Evolutionary conservation across 2,113 vertebrate species (phyloP), one percentile per base, ranked within the genome.

Genomic region (Centropus unirufus): DNA sequence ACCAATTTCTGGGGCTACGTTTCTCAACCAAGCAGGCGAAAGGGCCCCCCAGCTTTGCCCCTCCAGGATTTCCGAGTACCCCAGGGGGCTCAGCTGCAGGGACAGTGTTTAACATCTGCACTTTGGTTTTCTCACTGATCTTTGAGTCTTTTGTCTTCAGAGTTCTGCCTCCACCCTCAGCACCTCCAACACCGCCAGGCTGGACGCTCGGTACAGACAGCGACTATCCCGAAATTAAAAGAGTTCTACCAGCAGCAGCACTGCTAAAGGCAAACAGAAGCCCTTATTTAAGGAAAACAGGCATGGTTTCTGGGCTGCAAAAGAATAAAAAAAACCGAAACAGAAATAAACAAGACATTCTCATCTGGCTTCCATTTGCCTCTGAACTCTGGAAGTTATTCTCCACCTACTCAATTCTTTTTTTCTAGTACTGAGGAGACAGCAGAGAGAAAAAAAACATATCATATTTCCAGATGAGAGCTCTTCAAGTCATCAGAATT

Each of bases 321-420:
- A 83, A 67, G 4, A 73, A 27, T 5, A 8, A 11, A 47, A 47
- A 44, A 44, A 44, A 44, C 21, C 20, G 21, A 47, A 47, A 21
- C 18, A 47, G 21, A 47, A 47, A 19, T 21, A 39, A 51, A 9
- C 7, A 66, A 66, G 18, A 77, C 88, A 49, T 9, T 27, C 61
- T 84, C 74, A 87, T 85, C 78, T 87, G 90, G 74, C 20, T 91
- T 91, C 67, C 72, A 91, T 89, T 87, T 90, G 32, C 40, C 58
- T 89, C 36, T 76, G 54, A 91, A 82, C 51, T 80, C 66, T 72
- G 63, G 29, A 91, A 87, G 42, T 79, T 77, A 79, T 47, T 80
- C 46, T 85, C 90, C 74, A 93, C 89, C 89, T 58, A 94, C 72
- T 51, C 84, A 88, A 15, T 59, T 83, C 8, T 21, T 58, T 62